phyloP scores from a whole-genome alignment of 2,113 vertebrate genomes.

The Sphyrna mokarran region DNA sequence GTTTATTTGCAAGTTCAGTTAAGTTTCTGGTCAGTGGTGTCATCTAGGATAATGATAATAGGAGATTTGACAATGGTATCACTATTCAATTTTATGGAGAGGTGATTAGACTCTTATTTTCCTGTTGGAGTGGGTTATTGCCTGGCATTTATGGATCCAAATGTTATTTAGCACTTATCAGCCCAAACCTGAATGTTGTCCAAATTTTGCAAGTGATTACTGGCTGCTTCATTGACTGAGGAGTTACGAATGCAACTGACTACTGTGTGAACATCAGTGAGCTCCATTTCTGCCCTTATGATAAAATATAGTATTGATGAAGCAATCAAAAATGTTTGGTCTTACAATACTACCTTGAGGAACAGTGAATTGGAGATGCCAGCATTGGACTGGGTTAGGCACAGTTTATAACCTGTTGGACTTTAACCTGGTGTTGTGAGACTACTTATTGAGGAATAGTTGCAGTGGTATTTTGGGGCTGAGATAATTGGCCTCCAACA shows the following conservation, averaged over 20 bases:
- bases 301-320: not conserved
- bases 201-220: not conserved
- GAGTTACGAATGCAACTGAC: not conserved
- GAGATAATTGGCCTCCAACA: not conserved
- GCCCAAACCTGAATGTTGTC: not conserved
- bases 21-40: too few relatives aligned
- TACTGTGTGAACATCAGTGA: not conserved
- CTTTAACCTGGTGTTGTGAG: too few relatives aligned
- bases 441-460: not conserved
- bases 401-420: too few relatives aligned
- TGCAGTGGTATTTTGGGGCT: not conserved
- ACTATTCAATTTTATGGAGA: too few relatives aligned
- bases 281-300: not conserved
- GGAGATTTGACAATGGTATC: too few relatives aligned
- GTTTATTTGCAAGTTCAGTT: too few relatives aligned
- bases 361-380: not conserved
- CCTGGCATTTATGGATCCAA: too few relatives aligned
- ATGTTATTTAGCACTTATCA: not conserved
- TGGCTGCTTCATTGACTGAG: not conserved
- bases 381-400: too few relatives aligned
- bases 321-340: not conserved
- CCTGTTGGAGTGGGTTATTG: too few relatives aligned
- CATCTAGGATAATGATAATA: too few relatives aligned
- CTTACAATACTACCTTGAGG: not conserved
- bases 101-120: too few relatives aligned